Base-by-base conservation (phyloP, 2,113 vertebrate species). In the Rhabdomys dilectus region DNA sequence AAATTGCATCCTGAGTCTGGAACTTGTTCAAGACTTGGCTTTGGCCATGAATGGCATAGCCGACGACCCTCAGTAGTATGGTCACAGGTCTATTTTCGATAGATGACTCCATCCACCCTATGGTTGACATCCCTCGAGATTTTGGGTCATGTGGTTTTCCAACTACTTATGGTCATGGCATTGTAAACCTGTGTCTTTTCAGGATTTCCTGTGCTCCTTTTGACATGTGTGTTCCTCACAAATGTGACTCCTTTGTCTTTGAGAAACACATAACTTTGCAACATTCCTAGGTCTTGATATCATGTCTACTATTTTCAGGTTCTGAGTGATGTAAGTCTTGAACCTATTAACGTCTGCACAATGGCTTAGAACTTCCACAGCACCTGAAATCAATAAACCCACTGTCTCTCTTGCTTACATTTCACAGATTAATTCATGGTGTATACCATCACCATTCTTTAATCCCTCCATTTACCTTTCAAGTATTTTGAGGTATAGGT, bases 81-180 rank as follows among this genome's bases (percentile, higher is more conserved):
- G 19, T 42, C 75, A 13, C 24, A 31, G 36, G n/a, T 34, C 31
- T 16, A 4, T 16, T 8, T 16, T 13, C 3, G 21, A 68, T 16
- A 60, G 76, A 31, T 21, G 58, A 60, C 29, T 1, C 31, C 17
- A 45, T 82, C 24, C 4, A 42, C 36, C 12, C 31, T 26, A 5
- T 36, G 78, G n/a, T 13, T 58, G 21, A 16, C 19, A 36, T 5
- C 6, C 24, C 66, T 48, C 10, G 31, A 24, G 39, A 45, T 19
- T 19, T 19, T 45, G 26, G 9, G 4, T 21, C 51, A 51, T 51
- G 10, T 51, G 51, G 51, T 9, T 60, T 68, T 53, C 19, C 22
- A 16, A 8, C 6, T 39, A 1, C 1, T 21, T 13, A 1, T 48
- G 24, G 58, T 21, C 9, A n/a, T 45, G 62, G 2, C 9, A 45